Conservation (phyloP, 2,888 invertebrate species). For the Noctua pronuba region DNA sequence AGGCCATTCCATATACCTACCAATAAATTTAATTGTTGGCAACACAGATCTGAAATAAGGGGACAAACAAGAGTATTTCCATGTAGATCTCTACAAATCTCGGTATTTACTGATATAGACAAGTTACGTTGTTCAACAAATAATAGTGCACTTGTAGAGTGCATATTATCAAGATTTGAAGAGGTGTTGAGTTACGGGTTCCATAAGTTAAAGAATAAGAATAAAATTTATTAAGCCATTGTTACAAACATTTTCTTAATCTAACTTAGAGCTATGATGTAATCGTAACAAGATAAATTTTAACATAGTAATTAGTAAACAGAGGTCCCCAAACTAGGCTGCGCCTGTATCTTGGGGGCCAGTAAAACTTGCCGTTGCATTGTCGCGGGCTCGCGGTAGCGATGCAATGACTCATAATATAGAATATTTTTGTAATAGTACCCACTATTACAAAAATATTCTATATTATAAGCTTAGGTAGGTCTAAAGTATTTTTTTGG, state of each 20-base stretch:
- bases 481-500: too few species aligned
- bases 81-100: not conserved
- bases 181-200: conserved; percentile 1
- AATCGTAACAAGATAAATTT: too few species aligned
- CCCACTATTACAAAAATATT: too few species aligned
- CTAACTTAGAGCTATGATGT: too few species aligned
- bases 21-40: conserved; percentile 16
- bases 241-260: too few species aligned
- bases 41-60: conserved; percentile 1
- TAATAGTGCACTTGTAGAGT: not conserved
- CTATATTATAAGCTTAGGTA: too few species aligned
- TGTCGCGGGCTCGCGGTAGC: not conserved
- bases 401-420: not conserved
- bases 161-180: not conserved
- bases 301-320: too few species aligned
- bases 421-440: not conserved
- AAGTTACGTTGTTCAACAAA: not conserved
- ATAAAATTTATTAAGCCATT: too few species aligned
- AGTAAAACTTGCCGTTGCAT: not conserved
- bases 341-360: too few species aligned
- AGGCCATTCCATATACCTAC: not conserved
- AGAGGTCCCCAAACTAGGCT: too few species aligned
- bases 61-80: conserved; percentile 4
- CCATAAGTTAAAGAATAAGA: too few species aligned
- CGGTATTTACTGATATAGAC: not conserved